A percentile compares a stretch with the other conserved stretches of the same genome.
Conservation (phyloP, 1,140 invertebrate genomes). For the Cotesia vestalis region DNA sequence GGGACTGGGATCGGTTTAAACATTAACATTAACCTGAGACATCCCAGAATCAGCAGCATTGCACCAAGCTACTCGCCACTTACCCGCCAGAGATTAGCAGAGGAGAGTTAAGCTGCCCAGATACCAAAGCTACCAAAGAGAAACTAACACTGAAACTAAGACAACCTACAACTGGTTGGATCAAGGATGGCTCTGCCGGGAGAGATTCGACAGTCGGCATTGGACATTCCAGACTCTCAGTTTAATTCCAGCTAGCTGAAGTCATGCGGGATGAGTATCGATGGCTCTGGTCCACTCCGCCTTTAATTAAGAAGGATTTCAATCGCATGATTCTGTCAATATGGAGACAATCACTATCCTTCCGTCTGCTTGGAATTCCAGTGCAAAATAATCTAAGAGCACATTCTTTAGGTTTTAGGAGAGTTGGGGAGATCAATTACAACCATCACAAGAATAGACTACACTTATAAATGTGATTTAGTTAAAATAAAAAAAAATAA, state of each 20-base stretch:
- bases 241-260: conserved; percentile 13
- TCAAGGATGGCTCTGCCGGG: no score
- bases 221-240: neutral
- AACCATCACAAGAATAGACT: no score
- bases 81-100: conserved; percentile 36
- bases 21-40: no score
- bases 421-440: no score
- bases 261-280: conserved; percentile 13
- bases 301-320: conserved; percentile 40
- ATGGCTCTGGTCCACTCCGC: neutral
- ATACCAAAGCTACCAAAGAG: neutral
- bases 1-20: conserved; percentile 37
- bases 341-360: neutral
- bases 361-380: neutral
- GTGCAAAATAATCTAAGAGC: neutral
- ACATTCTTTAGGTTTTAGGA: no score
- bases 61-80: conserved; percentile 26
- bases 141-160: no score
- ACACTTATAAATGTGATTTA: no score
- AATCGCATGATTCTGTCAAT: conserved; percentile 35
- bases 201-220: no score
- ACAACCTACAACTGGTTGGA: neutral
- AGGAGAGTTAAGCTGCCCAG: conserved; percentile 1
- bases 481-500: no score
- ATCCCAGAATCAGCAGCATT: no score